Conservation (phyloP, 2,888 invertebrate species). For the Erebia aethiops region DNA sequence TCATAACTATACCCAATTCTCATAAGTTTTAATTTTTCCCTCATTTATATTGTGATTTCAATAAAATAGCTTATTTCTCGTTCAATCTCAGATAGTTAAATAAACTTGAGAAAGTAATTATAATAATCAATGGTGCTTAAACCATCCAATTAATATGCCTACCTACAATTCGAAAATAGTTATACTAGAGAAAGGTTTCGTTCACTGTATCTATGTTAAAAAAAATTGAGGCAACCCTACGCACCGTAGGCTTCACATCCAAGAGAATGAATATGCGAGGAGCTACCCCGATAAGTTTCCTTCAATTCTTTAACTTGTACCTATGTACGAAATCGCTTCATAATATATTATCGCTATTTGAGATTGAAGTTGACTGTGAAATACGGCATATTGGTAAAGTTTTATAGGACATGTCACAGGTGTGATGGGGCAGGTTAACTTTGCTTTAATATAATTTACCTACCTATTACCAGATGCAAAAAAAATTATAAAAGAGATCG, state of each 20-base stretch:
- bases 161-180: no score
- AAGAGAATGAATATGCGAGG: constrained; percentile 68
- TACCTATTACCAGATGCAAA: no score
- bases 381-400: constrained; percentile 81
- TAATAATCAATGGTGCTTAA: no score
- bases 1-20: not conserved
- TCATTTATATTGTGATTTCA: no score
- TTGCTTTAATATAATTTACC: constrained; percentile 20
- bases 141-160: no score
- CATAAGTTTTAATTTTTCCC: no score
- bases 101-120: no score
- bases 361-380: constrained; percentile 78
- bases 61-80: no score
- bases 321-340: constrained; percentile 66
- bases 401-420: constrained; percentile 79
- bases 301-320: constrained; percentile 70
- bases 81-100: no score
- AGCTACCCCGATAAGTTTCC: constrained; percentile 67
- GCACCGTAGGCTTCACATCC: constrained; percentile 53
- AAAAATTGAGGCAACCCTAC: constrained; percentile 47
- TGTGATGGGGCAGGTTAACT: constrained; percentile 53
- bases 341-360: constrained; percentile 80
- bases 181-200: not conserved
- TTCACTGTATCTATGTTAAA: not conserved
- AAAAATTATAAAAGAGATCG: no score